Conservation (phyloP, 1,140 invertebrate genomes). For the Rhynchophorus ferrugineus region DNA sequence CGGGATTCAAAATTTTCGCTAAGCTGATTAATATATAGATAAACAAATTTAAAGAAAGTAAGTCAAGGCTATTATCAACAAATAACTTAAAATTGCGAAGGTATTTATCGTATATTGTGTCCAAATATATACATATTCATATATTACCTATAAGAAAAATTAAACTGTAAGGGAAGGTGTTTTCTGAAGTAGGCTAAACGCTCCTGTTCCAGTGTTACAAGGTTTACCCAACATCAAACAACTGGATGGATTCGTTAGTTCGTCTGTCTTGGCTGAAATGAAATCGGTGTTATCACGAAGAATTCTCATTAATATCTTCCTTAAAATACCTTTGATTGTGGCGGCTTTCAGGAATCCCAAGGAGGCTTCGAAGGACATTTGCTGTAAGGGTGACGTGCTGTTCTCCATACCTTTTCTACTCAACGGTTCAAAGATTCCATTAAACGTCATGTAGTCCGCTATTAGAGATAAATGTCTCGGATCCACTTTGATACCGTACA, state of each 20-base stretch:
- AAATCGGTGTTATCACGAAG: constrained; percentile 6
- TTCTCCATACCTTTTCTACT: constrained; percentile 84
- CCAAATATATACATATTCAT: too few relatives aligned
- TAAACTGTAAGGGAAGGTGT: constrained; percentile 3
- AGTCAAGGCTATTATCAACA: too few relatives aligned
- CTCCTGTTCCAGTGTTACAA: constrained; percentile 76
- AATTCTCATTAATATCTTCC: constrained; percentile 3
- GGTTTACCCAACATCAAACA: constrained; percentile 81
- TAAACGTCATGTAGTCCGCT: constrained; percentile 97
- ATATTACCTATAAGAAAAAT: too few relatives aligned
- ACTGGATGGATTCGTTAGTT: constrained; percentile 79
- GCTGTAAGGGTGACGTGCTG: constrained; percentile 86
- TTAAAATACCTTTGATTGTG: constrained; percentile 53
- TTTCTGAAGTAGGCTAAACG: constrained; percentile 45
- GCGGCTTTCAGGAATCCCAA: constrained; percentile 80
- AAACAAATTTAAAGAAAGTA: too few relatives aligned
- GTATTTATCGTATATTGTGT: too few relatives aligned
- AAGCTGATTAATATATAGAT: too few relatives aligned
- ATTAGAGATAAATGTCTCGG: constrained; percentile 86
- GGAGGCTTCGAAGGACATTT: constrained; percentile 97
- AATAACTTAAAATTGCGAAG: too few relatives aligned
- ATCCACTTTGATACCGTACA: constrained; percentile 94
- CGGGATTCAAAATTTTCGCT: too few relatives aligned
- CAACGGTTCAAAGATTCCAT: constrained; percentile 82
- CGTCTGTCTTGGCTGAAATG: constrained; percentile 57